Conservation (phyloP, 2,888 invertebrate genomes). For the Volucella zonaria region DNA sequence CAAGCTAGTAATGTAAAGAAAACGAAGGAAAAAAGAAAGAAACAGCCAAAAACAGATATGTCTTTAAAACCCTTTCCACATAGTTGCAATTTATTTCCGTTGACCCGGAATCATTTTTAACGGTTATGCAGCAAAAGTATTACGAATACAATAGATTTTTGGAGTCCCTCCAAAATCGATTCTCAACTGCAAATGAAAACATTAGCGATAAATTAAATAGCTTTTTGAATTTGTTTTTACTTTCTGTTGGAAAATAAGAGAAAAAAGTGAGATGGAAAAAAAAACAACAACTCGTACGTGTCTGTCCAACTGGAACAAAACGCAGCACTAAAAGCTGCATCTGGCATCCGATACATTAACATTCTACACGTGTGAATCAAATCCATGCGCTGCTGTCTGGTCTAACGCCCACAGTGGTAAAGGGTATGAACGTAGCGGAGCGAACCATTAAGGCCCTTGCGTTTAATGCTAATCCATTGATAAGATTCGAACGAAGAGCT, state of each 20-base stretch:
- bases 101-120: conserved; percentile 3
- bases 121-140: conserved; percentile 10
- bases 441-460: too few relatives aligned
- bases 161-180: conserved; percentile 34
- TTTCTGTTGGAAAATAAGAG: neutral
- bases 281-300: neutral
- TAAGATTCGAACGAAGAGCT: too few relatives aligned
- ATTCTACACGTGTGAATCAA: too few relatives aligned
- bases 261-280: neutral
- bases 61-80: neutral
- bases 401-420: too few relatives aligned
- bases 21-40: neutral
- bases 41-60: neutral
- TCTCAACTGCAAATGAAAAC: conserved; percentile 11
- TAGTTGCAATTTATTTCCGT: neutral
- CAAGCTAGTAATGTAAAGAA: too few relatives aligned
- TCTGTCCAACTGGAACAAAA: neutral
- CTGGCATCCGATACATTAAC: too few relatives aligned
- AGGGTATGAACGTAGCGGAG: too few relatives aligned
- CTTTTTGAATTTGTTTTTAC: neutral
- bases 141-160: neutral
- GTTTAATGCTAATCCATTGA: too few relatives aligned
- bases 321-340: too few relatives aligned
- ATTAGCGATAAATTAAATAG: conserved; percentile 26
- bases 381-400: too few relatives aligned